These are phyloP conservation scores for Styela clava DNA, from an alignment of 23 tunicate species.

Conservation along the genomic window DNA sequence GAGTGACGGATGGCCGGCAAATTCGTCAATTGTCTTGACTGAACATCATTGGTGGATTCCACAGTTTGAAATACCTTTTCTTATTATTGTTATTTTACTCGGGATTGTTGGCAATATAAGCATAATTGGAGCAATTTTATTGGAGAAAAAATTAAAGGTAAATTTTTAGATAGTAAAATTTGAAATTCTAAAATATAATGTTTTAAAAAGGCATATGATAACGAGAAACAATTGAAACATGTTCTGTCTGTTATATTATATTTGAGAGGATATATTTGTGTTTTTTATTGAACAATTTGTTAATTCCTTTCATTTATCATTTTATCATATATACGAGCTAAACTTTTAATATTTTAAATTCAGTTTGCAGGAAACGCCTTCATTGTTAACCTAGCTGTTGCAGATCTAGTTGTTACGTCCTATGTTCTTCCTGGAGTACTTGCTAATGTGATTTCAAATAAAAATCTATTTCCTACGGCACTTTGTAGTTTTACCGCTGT, in stretches of 20 bases:
- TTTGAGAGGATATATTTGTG: too few relatives aligned
- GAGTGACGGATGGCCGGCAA: slow-evolving; percentile 3
- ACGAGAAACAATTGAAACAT: too few relatives aligned
- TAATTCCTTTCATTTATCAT: too few relatives aligned
- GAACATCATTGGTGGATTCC: slow-evolving; percentile 33
- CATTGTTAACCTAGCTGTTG: slow-evolving; percentile 28
- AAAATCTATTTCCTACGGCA: slow-evolving; percentile 18
- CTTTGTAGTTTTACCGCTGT: slow-evolving; percentile 15
- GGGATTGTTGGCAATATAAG: slow-evolving; percentile 19
- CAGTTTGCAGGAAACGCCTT: slow-evolving; percentile 30
- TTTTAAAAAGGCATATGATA: too few relatives aligned
- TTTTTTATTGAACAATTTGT: too few relatives aligned
- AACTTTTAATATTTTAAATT: too few relatives aligned
- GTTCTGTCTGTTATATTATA: too few relatives aligned
- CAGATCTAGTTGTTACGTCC: slow-evolving; percentile 18
- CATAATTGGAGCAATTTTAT: slow-evolving; percentile 24
- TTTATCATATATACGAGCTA: too few relatives aligned
- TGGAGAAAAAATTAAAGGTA: slow-evolving; percentile 32
- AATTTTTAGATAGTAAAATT: neutral
- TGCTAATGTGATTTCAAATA: slow-evolving; percentile 14
- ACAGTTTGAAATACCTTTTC: slow-evolving; percentile 26
- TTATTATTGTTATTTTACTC: neutral
- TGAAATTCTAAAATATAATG: too few relatives aligned
- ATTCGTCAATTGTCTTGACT: slow-evolving; percentile 2
- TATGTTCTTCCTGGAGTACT: slow-evolving; percentile 17